Evolutionary conservation across 2,797 vertebrate genomes (phyloP).

Genomic region (Muscicapa striata): DNA sequence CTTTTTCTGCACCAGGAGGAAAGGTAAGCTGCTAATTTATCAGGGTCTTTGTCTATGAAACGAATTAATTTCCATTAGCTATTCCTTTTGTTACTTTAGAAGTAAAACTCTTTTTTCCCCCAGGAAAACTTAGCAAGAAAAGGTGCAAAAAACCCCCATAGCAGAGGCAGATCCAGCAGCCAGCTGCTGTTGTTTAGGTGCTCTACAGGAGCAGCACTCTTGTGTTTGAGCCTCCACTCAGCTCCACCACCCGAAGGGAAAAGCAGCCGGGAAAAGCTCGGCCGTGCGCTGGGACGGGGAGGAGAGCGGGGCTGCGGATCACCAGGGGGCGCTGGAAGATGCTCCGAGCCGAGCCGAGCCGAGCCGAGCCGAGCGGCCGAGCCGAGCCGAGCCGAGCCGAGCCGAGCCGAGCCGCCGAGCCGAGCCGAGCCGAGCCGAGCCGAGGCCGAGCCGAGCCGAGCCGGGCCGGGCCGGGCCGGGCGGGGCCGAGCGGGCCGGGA

Average conservation of each 20-base stretch:
- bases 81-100: background rate
- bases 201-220: background rate
- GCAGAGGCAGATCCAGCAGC: background rate
- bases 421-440: background rate
- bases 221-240: too few relatives aligned
- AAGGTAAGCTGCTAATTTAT: background rate
- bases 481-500: too few relatives aligned
- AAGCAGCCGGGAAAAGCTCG: background rate
- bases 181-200: background rate
- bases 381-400: too few relatives aligned
- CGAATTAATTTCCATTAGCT: background rate
- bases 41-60: background rate
- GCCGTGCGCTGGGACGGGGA: accelerated
- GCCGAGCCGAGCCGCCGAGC: too few relatives aligned
- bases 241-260: background rate
- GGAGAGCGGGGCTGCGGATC: background rate
- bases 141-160: accelerated
- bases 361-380: too few relatives aligned
- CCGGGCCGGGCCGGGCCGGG: too few relatives aligned
- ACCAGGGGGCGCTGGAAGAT: constrained; percentile 51
- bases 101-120: background rate
- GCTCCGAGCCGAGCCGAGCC: accelerated
- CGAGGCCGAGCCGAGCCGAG: too few relatives aligned
- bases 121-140: background rate
- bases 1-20: background rate